Evolutionary conservation across 2,888 invertebrate species (phyloP), one percentile per base, ranked within the genome.

Genomic region (Oegoconia quadripuncta): DNA sequence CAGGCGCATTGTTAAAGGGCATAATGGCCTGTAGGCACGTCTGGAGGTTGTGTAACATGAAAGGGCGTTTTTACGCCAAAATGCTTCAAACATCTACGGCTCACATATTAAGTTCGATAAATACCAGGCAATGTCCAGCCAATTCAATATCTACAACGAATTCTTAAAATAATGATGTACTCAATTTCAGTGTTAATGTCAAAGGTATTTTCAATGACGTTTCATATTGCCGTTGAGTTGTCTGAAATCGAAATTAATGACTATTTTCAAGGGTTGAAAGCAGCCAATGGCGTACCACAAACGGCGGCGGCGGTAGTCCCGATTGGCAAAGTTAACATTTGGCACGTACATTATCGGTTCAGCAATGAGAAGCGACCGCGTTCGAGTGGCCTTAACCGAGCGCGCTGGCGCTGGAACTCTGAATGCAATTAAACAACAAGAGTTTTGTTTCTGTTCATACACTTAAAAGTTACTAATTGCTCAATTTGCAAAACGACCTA

Each of bases 311-410:
- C 48, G 54, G 52, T 45, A 39, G 37, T 58, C 27, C 44, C 48
- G 73, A 86, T 84, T 83, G 79, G 76, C 76, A 59, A 65, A 81
- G 81, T 86, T 86, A 82, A 74, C 73, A 55, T 69, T 69, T 60
- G 72, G 78, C 84, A 86, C 84, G 84, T 75, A 67, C 70, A 67
- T 69, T 66, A 71, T 59, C 72, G 71, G 70, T 69, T 67, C 71
- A 63, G 64, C 57, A 54, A 55, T 67, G 57, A 59, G 62, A 59
- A 51, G 46, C 6, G 13, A 25, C 50, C 46, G 38, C 43, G 45
- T 45, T 48, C 39, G 46, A 53, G 48, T 49, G 50, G 46, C 46
- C 42, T n/a, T n/a, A 50, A 52, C 61, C 15, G 20, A 14, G 30
- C 30, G 52, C 57, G 51, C 62, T 52, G 52, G 52, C 47, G 53